Base-by-base conservation (phyloP, 2,888 invertebrate genomes). In the Tetragonula carbonaria region DNA sequence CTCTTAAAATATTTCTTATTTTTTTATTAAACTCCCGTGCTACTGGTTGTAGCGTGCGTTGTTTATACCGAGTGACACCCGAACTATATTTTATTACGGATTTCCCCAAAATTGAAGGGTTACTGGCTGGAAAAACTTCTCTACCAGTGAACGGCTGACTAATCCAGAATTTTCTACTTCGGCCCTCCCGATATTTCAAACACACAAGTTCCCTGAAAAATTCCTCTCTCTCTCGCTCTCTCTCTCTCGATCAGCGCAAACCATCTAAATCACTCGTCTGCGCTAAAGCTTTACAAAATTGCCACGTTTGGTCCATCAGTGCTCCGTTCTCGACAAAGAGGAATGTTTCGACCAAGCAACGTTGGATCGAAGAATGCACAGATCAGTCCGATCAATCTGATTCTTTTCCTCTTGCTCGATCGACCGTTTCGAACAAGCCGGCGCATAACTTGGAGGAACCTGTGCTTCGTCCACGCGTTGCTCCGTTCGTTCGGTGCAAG, bases 401-500 rank as follows among this genome's bases (percentile, higher is more conserved):
- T 66, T 66, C 53, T 74, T 74, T 33, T 18, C 0, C n/a, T 18
- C 4, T 18, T 21, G 11, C 63, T n/a, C n/a, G 5, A 13, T 2
- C 28, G 57, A 50, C 14, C 67, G 16, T 68, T 50, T 51, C 75
- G 50, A 66, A 66, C 23, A 8, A 45, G 21, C 38, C 53, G 45
- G 4, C n/a, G 45, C 67, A 59, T 59, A 75, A 50, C 67, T 67
- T 16, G 2, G 14, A 14, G 28, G 21, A 55, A 38, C 28, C 18
- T 62, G 57, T 28, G 28, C 23, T 11, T 51, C 33, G 8, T 13
- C 45, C n/a, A 66, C 55, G 21, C 55, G 74, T 66, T 66, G 55
- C 45, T 45, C 66, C 16, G 28, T 65, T n/a, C 65, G 74, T 62
- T 59, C 50, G 65, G 53, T 51, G 38, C 53, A 33, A 65, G 65